Percentiles rank a stretch among this genome's conserved stretches.
Conservation (phyloP, 1,140 invertebrate species). For the Zaprionus gabonicus region DNA sequence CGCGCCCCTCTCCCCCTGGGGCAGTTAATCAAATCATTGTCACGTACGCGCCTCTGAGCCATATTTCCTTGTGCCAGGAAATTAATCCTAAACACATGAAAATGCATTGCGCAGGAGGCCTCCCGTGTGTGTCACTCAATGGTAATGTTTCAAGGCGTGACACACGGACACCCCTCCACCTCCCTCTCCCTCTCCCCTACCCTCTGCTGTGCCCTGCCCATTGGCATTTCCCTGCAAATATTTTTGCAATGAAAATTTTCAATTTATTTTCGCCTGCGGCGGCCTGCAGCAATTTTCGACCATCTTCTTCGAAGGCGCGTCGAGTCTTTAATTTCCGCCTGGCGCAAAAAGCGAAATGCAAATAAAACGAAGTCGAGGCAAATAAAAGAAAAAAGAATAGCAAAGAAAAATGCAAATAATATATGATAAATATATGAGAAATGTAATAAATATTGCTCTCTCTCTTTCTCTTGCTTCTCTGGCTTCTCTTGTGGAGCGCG, state of each 20-base stretch:
- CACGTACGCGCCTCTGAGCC: conserved; percentile 59
- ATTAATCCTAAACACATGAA: conserved; percentile 78
- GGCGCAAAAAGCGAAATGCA: conserved; percentile 13
- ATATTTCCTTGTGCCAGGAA: conserved; percentile 72
- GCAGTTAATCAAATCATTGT: conserved; percentile 77
- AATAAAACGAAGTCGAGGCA: conserved; percentile 18
- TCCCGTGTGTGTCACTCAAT: conserved; percentile 1
- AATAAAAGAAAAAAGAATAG: conserved; percentile 28
- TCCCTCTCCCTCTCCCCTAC: not conserved
- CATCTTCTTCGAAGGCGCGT: conserved; percentile 25
- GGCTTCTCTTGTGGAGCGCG: not conserved
- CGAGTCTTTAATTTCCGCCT: conserved; percentile 75
- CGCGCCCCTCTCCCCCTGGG: not conserved
- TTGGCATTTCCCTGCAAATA: conserved; percentile 13
- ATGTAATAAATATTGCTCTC: not conserved
- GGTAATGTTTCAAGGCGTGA: conserved; percentile 25
- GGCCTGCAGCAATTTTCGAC: conserved; percentile 55
- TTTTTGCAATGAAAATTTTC: conserved; percentile 74
- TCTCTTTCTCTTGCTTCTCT: not conserved
- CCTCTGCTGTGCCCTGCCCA: not conserved
- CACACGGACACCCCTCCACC: not conserved
- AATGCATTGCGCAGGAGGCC: conserved; percentile 53
- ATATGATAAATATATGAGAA: conserved; percentile 1
- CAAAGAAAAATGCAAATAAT: conserved; percentile 39
- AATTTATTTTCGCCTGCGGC: conserved; percentile 76